phyloP scores from a whole-genome alignment of 2,113 vertebrate genomes.

The Serilophus lunatus region DNA sequence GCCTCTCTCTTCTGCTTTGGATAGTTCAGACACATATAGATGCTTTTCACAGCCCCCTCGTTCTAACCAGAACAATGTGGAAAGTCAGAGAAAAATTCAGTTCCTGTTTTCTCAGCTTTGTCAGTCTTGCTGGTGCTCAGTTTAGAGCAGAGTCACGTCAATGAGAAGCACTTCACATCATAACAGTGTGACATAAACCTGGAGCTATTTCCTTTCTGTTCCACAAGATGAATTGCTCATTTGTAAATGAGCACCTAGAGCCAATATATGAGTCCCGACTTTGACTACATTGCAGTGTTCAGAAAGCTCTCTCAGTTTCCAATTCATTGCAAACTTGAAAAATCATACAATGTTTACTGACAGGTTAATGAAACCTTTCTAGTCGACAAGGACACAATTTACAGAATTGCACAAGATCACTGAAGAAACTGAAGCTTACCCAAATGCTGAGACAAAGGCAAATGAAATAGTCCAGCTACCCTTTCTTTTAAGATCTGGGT shows the following conservation, averaged over 20 bases:
- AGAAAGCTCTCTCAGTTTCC: neutral
- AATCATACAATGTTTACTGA: neutral
- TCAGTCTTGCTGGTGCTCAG: neutral
- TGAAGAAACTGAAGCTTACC: neutral
- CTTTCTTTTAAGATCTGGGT: neutral
- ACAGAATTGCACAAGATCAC: neutral
- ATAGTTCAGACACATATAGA: neutral
- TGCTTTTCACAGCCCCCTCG: neutral
- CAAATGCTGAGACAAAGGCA: neutral
- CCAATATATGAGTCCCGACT: slow-evolving; percentile 35
- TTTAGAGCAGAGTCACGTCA: neutral
- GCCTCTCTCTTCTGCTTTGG: neutral
- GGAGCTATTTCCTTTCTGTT: slow-evolving; percentile 30
- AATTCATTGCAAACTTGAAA: neutral
- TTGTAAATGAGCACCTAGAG: slow-evolving; percentile 52
- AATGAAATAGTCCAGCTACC: neutral
- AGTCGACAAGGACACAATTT: neutral
- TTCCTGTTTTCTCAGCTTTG: neutral
- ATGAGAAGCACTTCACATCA: neutral
- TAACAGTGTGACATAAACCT: slow-evolving; percentile 11
- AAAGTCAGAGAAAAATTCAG: neutral
- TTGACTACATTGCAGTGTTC: neutral
- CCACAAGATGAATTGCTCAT: slow-evolving; percentile 52
- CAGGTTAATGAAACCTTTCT: neutral
- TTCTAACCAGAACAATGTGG: neutral